These are phyloP conservation scores for Sebastes oblongus DNA, from an alignment of 2,797 vertebrate species.

Conservation along the genomic window DNA sequence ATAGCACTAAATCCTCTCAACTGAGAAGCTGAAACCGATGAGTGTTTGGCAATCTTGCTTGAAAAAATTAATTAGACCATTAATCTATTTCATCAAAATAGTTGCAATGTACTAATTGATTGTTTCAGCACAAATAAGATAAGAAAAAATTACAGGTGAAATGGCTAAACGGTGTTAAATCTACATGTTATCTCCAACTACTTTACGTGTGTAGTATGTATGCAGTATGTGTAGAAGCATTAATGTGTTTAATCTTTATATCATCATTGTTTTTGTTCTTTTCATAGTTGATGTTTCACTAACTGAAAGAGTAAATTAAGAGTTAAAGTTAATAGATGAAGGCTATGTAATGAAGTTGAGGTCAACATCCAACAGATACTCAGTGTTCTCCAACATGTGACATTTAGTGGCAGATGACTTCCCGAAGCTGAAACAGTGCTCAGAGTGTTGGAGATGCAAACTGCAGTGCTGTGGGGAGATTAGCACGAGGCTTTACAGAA, in stretches of 20 bases:
- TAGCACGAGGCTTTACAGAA: conserved; percentile 29
- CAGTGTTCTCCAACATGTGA: conserved; percentile 27
- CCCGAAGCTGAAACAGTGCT: conserved; percentile 27
- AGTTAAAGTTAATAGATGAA: neutral
- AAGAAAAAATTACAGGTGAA: neutral
- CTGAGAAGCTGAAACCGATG: neutral
- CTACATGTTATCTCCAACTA: neutral
- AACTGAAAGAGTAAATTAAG: neutral
- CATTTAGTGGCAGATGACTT: conserved; percentile 46
- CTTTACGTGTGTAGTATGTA: no score
- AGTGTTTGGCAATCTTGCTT: neutral
- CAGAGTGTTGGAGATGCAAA: conserved; percentile 9
- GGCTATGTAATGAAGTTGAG: conserved; percentile 5
- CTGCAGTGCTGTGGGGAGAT: conserved; percentile 15
- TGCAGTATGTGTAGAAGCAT: neutral
- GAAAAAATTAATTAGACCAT: neutral
- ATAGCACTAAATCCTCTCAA: neutral
- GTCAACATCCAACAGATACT: conserved; percentile 36
- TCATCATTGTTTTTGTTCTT: neutral
- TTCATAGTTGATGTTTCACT: neutral
- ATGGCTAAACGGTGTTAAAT: neutral
- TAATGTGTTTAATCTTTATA: neutral
- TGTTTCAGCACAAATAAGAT: neutral
- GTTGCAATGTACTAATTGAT: neutral
- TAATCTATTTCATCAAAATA: neutral